A percentile compares a stretch with the other conserved stretches of the same genome.
phyloP scores from a whole-genome alignment of 2,888 invertebrate genomes.

The Callosobruchus maculatus region DNA sequence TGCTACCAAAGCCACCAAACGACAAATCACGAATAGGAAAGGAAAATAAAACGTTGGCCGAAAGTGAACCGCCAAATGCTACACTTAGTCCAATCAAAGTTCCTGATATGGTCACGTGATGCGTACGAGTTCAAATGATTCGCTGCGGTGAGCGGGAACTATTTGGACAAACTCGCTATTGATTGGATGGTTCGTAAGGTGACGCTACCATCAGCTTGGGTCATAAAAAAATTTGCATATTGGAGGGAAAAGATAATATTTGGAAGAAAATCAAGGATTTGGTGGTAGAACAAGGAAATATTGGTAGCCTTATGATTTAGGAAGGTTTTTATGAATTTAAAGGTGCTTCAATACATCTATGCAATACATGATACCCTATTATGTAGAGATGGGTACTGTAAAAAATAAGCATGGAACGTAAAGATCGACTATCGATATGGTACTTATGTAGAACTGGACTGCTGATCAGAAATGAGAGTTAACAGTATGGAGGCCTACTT shows the following conservation, averaged over 20 bases:
- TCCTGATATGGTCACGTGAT: slow-evolving; percentile 43
- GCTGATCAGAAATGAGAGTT: too few relatives aligned
- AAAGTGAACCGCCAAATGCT: slow-evolving; percentile 39
- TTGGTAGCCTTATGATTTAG: too few relatives aligned
- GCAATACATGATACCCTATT: background rate
- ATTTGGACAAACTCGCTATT: slow-evolving; percentile 23
- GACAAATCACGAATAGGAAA: slow-evolving; percentile 26
- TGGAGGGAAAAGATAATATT: slow-evolving; percentile 19
- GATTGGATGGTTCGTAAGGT: slow-evolving; percentile 30
- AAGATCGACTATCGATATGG: too few relatives aligned
- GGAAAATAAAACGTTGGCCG: slow-evolving; percentile 27
- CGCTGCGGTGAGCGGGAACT: slow-evolving; percentile 16
- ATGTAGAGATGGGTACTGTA: too few relatives aligned
- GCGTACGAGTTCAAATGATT: slow-evolving; percentile 35
- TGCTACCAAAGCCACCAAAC: slow-evolving; percentile 28
- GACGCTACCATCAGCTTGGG: slow-evolving; percentile 21
- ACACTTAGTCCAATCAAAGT: slow-evolving; percentile 22
- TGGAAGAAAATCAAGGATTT: background rate
- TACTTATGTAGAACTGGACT: too few relatives aligned
- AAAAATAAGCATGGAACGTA: too few relatives aligned
- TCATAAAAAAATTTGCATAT: slow-evolving; percentile 16
- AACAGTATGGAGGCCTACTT: too few relatives aligned
- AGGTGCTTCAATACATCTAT: too few relatives aligned
- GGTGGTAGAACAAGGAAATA: too few relatives aligned
- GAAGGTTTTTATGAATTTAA: too few relatives aligned